phyloP scores from a whole-genome alignment of 2,113 vertebrate species.

The Phalacrocorax brasilianus region DNA sequence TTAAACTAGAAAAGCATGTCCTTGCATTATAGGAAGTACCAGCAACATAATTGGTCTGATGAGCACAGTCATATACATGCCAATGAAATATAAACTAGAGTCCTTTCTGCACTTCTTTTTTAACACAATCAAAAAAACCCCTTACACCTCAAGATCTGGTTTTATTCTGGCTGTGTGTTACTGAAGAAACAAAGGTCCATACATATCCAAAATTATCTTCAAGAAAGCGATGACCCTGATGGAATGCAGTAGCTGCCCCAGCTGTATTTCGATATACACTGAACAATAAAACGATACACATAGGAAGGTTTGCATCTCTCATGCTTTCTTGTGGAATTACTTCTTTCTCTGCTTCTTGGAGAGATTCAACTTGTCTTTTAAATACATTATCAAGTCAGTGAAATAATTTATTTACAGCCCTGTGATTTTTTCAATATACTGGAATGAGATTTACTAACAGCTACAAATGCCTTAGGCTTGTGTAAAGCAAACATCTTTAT shows the following conservation, averaged over 20 bases:
- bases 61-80: neutral
- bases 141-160: neutral
- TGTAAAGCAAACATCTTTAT: neutral
- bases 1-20: neutral
- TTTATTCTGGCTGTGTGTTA: neutral
- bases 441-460: neutral
- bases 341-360: neutral
- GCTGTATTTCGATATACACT: neutral
- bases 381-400: neutral
- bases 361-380: neutral
- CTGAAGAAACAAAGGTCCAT: conserved; percentile 23
- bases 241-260: conserved; percentile 11
- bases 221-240: conserved; percentile 17
- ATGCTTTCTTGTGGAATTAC: neutral
- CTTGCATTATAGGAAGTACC: neutral
- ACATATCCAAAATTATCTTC: conserved; percentile 37
- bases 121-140: neutral
- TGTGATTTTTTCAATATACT: neutral
- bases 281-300: conserved; percentile 21
- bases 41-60: neutral
- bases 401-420: neutral
- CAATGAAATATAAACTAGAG: neutral
- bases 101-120: neutral
- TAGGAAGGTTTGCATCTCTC: neutral
- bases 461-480: neutral